phyloP scores from a whole-genome alignment of 2,113 vertebrate genomes.

The Trinectes maculatus region DNA sequence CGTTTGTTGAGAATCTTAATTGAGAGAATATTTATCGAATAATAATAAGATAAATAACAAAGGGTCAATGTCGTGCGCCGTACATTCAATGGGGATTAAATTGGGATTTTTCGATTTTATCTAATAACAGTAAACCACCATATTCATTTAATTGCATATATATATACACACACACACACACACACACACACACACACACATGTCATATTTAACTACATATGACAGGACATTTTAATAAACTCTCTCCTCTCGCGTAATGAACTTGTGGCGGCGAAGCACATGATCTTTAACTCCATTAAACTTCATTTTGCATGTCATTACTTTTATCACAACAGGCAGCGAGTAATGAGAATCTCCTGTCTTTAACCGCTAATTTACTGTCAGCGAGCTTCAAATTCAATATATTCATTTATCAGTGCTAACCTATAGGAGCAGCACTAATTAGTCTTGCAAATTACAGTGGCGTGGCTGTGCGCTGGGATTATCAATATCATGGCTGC shows the following conservation, averaged over 20 bases:
- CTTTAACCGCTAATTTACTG: slow-evolving; percentile 5
- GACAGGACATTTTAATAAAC: not conserved
- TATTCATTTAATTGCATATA: too few relatives aligned
- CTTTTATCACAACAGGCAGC: not conserved
- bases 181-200: too few relatives aligned
- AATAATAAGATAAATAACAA: too few relatives aligned
- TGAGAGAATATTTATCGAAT: too few relatives aligned
- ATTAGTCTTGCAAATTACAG: slow-evolving; percentile 33
- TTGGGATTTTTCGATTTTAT: too few relatives aligned
- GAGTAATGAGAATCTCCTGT: slow-evolving; percentile 9
- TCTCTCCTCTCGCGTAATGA: not conserved
- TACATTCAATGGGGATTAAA: too few relatives aligned
- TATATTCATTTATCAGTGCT: slow-evolving; percentile 4
- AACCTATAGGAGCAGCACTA: not conserved
- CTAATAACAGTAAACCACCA: too few relatives aligned
- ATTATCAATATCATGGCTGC: not conserved
- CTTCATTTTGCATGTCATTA: slow-evolving; percentile 9
- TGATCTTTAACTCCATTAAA: slow-evolving; percentile 1
- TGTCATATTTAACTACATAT: too few relatives aligned
- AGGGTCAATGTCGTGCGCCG: too few relatives aligned
- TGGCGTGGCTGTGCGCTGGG: not conserved
- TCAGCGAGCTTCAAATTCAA: not conserved
- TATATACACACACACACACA: too few relatives aligned
- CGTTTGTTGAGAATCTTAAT: too few relatives aligned
- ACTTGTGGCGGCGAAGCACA: not conserved